Percentiles rank a stretch among this genome's conserved stretches.
These are phyloP conservation scores for Puntigrus tetrazona DNA, from an alignment of 2,113 vertebrate species.

Conservation along the genomic window DNA sequence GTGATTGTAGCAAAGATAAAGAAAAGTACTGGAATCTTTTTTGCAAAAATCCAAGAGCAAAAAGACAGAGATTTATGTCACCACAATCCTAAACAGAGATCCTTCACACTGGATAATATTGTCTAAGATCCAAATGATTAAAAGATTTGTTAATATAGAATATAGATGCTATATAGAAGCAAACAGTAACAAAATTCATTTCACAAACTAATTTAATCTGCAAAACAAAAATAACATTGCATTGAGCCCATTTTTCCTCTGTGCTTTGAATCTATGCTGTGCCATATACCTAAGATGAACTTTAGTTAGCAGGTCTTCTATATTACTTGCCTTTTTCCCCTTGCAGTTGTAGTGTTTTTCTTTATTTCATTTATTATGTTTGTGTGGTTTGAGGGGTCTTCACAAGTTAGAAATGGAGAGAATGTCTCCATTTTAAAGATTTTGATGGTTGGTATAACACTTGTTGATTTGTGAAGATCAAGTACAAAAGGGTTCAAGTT, in stretches of 20 bases:
- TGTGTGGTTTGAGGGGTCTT: neutral
- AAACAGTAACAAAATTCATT: neutral
- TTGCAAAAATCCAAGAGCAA: constrained; percentile 40
- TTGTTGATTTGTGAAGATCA: no score
- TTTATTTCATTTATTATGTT: neutral
- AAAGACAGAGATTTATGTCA: constrained; percentile 50
- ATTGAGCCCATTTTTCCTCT: neutral
- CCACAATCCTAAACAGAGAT: neutral
- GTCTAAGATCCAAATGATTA: neutral
- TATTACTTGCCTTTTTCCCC: neutral
- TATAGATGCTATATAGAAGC: neutral
- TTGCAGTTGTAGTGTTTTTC: neutral
- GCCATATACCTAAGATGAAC: neutral
- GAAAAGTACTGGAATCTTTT: constrained; percentile 16
- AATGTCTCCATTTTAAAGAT: neutral
- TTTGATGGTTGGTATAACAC: no score
- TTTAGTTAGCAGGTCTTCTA: neutral
- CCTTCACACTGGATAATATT: neutral
- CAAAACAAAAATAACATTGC: neutral
- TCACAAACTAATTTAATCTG: neutral
- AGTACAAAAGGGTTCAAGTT: no score
- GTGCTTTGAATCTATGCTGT: neutral
- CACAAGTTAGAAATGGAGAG: neutral
- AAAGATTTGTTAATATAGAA: neutral
- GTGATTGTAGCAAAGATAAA: neutral